phyloP scores from a whole-genome alignment of 2,797 vertebrate genomes.

The Neosilurus hyrtlii region DNA sequence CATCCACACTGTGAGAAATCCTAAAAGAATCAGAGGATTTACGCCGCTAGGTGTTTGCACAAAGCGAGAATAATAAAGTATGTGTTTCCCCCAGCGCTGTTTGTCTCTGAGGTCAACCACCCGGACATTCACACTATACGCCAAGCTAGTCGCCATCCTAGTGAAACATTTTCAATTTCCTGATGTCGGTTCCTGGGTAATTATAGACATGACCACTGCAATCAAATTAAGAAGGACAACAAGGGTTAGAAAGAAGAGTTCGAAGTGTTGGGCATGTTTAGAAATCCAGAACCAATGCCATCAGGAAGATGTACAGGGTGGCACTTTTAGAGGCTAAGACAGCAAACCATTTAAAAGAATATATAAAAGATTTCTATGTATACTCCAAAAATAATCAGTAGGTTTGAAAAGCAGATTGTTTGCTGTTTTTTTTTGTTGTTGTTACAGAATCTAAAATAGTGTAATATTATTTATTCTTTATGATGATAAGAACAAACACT shows the following conservation, averaged over 20 bases:
- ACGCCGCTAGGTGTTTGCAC: not conserved
- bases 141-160: not conserved
- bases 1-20: not conserved
- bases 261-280: not conserved
- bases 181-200: conserved; percentile 61
- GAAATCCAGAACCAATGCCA: not conserved
- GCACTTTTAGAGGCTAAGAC: not conserved
- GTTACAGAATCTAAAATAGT: not conserved
- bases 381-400: not conserved
- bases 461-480: not conserved
- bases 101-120: not conserved
- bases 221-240: conserved; percentile 65
- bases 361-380: not conserved
- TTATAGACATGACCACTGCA: conserved; percentile 73
- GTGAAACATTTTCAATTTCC: conserved; percentile 57
- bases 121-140: not conserved
- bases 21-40: not conserved
- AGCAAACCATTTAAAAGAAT: not conserved
- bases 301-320: not conserved
- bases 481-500: not conserved
- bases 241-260: conserved; percentile 39
- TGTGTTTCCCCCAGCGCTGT: not conserved
- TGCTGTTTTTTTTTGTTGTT: not conserved
- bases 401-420: not conserved
- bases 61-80: not conserved